Evolutionary conservation across 2,113 vertebrate genomes (phyloP).

Genomic region (Tychaedon coryphoeus): DNA sequence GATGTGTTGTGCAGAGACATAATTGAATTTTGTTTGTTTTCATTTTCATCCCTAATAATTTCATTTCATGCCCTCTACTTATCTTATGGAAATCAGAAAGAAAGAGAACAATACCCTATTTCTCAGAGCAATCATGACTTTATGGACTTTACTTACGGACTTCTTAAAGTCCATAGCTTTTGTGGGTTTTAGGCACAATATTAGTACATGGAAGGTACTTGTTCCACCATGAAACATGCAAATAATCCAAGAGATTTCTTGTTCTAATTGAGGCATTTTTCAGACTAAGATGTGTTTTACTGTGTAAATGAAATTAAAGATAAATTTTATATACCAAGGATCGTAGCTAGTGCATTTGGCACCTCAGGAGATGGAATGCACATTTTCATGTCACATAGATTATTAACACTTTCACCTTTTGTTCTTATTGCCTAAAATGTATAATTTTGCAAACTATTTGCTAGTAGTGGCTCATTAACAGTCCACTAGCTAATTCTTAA

Average conservation of each 20-base stretch:
- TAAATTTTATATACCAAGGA: background rate
- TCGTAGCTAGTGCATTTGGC: background rate
- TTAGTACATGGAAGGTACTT: background rate
- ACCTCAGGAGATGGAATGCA: background rate
- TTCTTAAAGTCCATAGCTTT: background rate
- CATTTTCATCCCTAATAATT: background rate
- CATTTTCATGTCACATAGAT: background rate
- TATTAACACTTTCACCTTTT: background rate
- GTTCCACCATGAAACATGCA: background rate
- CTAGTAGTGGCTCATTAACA: slow-evolving; percentile 15
- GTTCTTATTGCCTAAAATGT: background rate
- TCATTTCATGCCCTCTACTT: background rate
- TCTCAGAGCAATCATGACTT: background rate
- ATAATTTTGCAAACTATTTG: background rate
- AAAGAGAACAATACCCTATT: background rate
- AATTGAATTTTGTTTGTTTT: background rate
- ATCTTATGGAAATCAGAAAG: background rate
- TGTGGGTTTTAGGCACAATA: background rate
- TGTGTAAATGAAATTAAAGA: slow-evolving; percentile 11
- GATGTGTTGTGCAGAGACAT: background rate
- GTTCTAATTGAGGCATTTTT: background rate
- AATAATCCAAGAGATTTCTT: background rate
- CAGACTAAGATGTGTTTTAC: background rate
- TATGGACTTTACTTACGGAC: background rate
- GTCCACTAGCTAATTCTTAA: slow-evolving; percentile 2